Base-by-base conservation (phyloP, 1,140 invertebrate genomes). In the Zaprionus davidi region DNA sequence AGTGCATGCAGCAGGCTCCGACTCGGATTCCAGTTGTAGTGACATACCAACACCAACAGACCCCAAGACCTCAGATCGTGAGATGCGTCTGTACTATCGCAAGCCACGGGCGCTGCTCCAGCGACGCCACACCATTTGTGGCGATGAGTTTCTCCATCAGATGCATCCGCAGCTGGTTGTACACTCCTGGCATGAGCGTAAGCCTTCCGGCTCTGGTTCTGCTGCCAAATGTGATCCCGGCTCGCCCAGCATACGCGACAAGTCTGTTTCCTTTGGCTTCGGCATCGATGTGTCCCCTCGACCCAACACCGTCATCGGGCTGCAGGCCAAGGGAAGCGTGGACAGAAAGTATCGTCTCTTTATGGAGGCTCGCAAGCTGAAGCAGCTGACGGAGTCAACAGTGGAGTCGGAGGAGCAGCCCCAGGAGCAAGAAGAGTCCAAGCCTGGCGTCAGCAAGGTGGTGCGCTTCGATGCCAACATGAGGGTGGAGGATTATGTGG, bases 71-170 rank as follows among this genome's bases (percentile, higher is more conserved):
- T 68, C 76, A 0, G 79, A 87, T 9, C 90, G 92, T 17, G 91
- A 92, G 56, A 86, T 94, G 17, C 93, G 95, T 22, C 79, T 97
- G 75, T 97, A 96, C 83, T 95, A 96, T 24, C 95, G 96, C 1
- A 97, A 97, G 90, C 96, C 96, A 24, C 94, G 96, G 41, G 94
- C 95, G 24, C 93, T 95, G 58, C 95, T 97, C 20, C 97, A 97
- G 92, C 94, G 98, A 12, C 93, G 98, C 26, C 97, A 98, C 58
- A 98, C 97, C 5, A 97, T 98, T 78, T 97, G 97, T 78, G 97
- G 97, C 7, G 78, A 91, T 70, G 88, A 92, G 46, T 82, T 90
- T 46, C 59, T 76, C 7, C 79, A 71, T n/a, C 67, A 79, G 5
- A 87, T 90, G 34, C 79, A 87, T 60, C 79, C 86, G 9, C 75